Evolutionary conservation across 2,113 vertebrate genomes (phyloP), one percentile per base, ranked within the genome.

Genomic region (Oncorhynchus tshawytscha): DNA sequence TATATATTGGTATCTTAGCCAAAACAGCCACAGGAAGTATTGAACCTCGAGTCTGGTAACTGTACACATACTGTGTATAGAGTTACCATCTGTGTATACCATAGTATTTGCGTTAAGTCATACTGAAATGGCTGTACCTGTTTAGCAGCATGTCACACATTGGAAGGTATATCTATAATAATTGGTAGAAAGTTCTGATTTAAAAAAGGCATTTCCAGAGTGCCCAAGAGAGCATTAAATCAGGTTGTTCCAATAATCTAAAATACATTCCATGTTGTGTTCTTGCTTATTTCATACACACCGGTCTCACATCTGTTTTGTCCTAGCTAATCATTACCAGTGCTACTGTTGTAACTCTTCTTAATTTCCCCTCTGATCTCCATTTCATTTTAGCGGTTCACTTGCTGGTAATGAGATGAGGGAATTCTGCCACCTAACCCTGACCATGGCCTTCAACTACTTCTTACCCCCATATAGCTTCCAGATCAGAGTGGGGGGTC

Each of bases 401-500:
- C 59, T 62, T n/a, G 59, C 59, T 9, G 59, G 59, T 16, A 86
- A 31, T 57, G 96, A 98, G 77, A 90, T 90, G 79, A 96, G 91
- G 77, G 88, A 87, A 0, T 93, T 99, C 84, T 88, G 93, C 48
- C 92, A 91, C 68, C 88, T 95, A 60, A 82, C 91, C 0, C 81
- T 99, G 27, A 88, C 93, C 54, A 85, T 95, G 16, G 95, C 93
- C 1, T 90, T 93, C 79, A 91, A 86, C 20, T 99, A 95, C 86
- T 95, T 97, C 84, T 81, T 98, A 60, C 97, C 96, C 0, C 96
- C 97, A 0, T 95, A 96, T 15, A 94, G 93, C 64, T 99, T 96
- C 90, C 97, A 98, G 88, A 96, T 99, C 48, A 87, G 96, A 73
- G 96, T 96, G 6, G 97, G 97, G 22, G 97, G 93, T n/a, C 78